Base-by-base conservation (phyloP, 2,888 invertebrate genomes). In the Lypha dubia region DNA sequence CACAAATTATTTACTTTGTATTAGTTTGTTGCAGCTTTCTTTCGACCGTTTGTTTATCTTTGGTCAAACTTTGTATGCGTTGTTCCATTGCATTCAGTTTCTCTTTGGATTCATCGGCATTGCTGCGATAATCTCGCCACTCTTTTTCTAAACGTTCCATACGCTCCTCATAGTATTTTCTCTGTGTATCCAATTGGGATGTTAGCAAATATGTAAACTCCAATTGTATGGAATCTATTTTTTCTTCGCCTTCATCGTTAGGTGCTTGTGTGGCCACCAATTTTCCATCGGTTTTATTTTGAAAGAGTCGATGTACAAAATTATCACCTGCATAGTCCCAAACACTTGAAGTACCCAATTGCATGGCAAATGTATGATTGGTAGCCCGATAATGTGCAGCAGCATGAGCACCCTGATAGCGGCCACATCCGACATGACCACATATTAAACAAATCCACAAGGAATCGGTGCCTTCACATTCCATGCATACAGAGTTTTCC, bases 381-480 rank as follows among this genome's bases (percentile, higher is more conserved):
- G 99, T 98, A 77, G 97, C 96, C 77, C 96, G 94, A 93, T 97
- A 99, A 92, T 99, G 99, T 83, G 97, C 96, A 60, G 97, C 98
- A 0, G 99, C 99, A 93, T 99, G 99, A 0, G 98, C 98, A 44
- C 94, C 92, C 79, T 95, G 94, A 91, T 95, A 98, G 89, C 99
- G 94, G 4, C 99, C 99, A 92, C 99, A 99, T 32, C 99, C 99
- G 13, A 99, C 96, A 91, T 99, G 97, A 0, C 99, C 99, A 91
- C 99, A 99, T 85, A 99, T 98, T 73, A 99, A 94, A 90, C 99
- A 99, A 88, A 99, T 99, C 99, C 99, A 99, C 5, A 99, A 93
- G 74, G 98, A 95, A 88, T 97, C 97, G 0, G 95, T 93, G 68
- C 92, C 92, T 60, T 93, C 94, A 84, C 94, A 94, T 91, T 93